These are phyloP conservation scores for Patiria miniata DNA, from an alignment of 35 echinoderm and acorn worm genomes.

Conservation along the genomic window DNA sequence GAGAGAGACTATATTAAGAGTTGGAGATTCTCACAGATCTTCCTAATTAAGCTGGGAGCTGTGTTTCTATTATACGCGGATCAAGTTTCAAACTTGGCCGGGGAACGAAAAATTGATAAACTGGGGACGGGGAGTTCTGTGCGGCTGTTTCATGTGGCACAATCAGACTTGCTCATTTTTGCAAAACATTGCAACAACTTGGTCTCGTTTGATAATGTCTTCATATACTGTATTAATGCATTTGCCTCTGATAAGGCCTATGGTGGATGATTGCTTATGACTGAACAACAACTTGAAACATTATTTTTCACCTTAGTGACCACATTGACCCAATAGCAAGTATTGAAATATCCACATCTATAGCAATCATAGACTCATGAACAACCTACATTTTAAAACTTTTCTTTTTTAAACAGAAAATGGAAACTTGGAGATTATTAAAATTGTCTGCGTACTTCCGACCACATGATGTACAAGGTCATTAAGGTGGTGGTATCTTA, in stretches of 20 bases:
- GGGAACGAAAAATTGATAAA: constrained; percentile 15
- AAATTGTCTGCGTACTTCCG: neutral
- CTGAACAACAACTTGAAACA: neutral
- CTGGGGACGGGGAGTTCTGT: neutral
- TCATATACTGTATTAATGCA: too few relatives aligned
- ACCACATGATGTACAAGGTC: too few relatives aligned
- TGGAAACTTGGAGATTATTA: too few relatives aligned
- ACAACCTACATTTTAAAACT: too few relatives aligned
- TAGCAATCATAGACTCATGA: too few relatives aligned
- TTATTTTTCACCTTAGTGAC: neutral
- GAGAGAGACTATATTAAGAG: neutral
- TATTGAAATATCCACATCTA: too few relatives aligned
- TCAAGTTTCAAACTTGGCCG: neutral
- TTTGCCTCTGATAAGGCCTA: neutral
- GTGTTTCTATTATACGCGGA: constrained; percentile 5
- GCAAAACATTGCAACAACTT: neutral
- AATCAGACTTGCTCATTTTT: neutral
- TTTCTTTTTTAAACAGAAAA: too few relatives aligned
- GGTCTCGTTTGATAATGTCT: neutral
- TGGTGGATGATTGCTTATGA: neutral
- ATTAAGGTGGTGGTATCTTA: too few relatives aligned
- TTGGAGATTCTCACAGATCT: neutral
- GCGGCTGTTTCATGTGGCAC: neutral
- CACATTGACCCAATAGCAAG: too few relatives aligned
- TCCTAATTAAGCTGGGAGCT: constrained; percentile 26